Evolutionary conservation across 2,113 vertebrate genomes (phyloP), one percentile per base, ranked within the genome.

Genomic region (Stictonetta naevosa): DNA sequence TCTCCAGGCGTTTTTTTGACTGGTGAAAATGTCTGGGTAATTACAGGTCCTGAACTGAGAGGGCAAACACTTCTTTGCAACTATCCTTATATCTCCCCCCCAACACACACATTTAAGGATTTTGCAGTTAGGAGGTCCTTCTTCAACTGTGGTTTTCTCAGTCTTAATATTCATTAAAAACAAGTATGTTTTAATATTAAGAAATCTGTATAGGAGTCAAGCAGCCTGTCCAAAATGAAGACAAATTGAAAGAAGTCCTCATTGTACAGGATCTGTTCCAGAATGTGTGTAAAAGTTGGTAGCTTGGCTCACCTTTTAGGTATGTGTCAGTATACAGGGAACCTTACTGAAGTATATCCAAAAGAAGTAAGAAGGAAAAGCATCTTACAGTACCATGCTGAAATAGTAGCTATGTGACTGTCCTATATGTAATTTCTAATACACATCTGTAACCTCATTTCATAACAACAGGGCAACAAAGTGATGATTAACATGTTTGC

Each of bases 401-500:
- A 74, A 83, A 81, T 20, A 58, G 66, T 62, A 68, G 60, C 83
- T 82, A 53, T 81, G 83, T 78, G 58, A 76, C 75, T 46, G 64
- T 86, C 36, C 81, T 46, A 34, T 67, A 52, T 26, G 9, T 62
- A 80, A 82, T 92, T 89, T 95, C 67, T 59, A 26, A 22, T 36
- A 62, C 38, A 25, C 67, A 59, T 92, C 62, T 66, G 38, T 86
- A 73, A 67, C 66, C 90, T 84, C 58, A 68, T 92, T 92, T 91
- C 94, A 73, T 86, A 93, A 80, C 66, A 68, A 42, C 31, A 12
- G 58, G 68, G 52, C 92, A 55, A 46, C 31, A 66, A 83, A 92
- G 72, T 14, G 33, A 29, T 90, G 92, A 95, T 77, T 93, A 78
- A 86, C 25, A 8, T 86, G 60, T 95, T 93, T 95, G 90, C 92